Evolutionary conservation across 2,113 vertebrate genomes (phyloP).

Genomic region (Oenanthe melanoleuca): DNA sequence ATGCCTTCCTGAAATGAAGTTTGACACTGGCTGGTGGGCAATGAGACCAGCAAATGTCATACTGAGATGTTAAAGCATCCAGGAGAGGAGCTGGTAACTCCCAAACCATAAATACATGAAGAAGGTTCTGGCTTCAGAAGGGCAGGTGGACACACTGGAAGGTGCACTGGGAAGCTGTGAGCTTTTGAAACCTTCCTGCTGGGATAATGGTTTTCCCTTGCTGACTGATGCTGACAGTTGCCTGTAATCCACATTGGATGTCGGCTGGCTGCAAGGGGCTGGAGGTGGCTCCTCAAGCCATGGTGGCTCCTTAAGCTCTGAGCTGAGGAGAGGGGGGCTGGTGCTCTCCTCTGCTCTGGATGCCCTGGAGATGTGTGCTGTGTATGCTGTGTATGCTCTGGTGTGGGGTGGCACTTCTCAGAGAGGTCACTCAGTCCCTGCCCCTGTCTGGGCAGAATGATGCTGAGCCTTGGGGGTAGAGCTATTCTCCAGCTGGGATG

Average conservation of each 20-base stretch:
- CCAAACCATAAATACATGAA: background rate
- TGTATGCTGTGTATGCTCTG: no score
- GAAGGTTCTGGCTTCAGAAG: background rate
- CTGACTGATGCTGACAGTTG: background rate
- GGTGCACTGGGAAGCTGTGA: background rate
- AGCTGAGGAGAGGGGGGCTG: background rate
- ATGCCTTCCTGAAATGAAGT: background rate
- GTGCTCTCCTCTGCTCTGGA: background rate
- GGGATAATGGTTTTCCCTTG: background rate
- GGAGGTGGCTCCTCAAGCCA: background rate
- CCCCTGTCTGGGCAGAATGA: background rate
- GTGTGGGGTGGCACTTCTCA: background rate
- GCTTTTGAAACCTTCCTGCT: background rate
- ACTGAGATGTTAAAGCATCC: background rate
- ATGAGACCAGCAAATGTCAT: background rate
- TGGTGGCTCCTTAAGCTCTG: background rate
- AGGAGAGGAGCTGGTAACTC: background rate
- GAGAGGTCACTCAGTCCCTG: background rate
- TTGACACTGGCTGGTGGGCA: background rate
- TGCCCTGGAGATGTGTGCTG: accelerated
- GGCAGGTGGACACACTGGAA: background rate
- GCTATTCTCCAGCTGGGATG: background rate
- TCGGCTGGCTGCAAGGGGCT: accelerated
- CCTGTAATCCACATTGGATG: accelerated
- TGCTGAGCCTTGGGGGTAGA: background rate